Conservation (phyloP, 2,888 invertebrate species). For the Tetragonula carbonaria region DNA sequence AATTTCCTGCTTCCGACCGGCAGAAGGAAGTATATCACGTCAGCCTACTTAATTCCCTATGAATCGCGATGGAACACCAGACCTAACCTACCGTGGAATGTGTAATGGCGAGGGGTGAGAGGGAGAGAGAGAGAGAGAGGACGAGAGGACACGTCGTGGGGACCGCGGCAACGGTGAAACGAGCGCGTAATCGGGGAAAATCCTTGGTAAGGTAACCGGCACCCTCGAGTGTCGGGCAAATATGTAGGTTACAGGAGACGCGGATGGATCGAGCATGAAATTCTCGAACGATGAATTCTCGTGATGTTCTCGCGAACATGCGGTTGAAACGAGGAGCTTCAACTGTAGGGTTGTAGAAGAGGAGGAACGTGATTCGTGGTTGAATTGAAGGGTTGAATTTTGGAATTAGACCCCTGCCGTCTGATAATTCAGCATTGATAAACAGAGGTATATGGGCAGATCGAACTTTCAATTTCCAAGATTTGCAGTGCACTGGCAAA, state of each 20-base stretch:
- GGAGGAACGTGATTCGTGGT: neutral
- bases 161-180: slow-evolving; percentile 30
- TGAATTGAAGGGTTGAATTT: too few relatives aligned
- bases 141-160: neutral
- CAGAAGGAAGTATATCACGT: slow-evolving; percentile 51
- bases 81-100: slow-evolving; percentile 32
- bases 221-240: slow-evolving; percentile 22
- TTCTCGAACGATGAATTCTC: neutral
- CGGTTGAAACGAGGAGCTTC: neutral
- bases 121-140: too few relatives aligned
- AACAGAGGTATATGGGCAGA: too few relatives aligned
- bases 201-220: slow-evolving; percentile 19
- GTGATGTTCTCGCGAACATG: slow-evolving; percentile 3
- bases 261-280: neutral
- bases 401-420: too few relatives aligned
- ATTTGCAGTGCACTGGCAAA: too few relatives aligned
- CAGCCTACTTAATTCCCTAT: slow-evolving; percentile 57
- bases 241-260: slow-evolving; percentile 31
- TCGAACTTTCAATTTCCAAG: too few relatives aligned
- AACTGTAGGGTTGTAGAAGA: neutral
- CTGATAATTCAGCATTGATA: too few relatives aligned
- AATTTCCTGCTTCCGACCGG: slow-evolving; percentile 63
- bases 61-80: slow-evolving; percentile 42
- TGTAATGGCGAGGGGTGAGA: slow-evolving; percentile 30
- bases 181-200: slow-evolving; percentile 47